These are phyloP conservation scores for Babyrousa celebensis DNA, from an alignment of 2,797 vertebrate species.

Conservation along the genomic window DNA sequence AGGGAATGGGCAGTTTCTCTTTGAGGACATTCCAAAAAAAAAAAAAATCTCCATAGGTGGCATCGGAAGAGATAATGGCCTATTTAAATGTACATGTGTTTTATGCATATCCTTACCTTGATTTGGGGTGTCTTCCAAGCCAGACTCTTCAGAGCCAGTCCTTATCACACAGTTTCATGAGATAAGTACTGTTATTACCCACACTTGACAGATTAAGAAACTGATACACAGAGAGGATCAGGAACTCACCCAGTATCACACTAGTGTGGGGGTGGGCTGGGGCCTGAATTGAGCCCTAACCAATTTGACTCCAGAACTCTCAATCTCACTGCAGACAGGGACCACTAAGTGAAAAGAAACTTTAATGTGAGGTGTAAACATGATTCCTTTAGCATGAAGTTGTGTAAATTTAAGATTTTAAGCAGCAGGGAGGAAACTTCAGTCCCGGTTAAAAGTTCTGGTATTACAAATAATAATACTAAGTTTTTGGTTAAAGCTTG, in stretches of 20 bases:
- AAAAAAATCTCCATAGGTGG: neutral
- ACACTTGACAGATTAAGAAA: slow-evolving; percentile 50
- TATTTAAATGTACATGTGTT: neutral
- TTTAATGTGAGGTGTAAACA: neutral
- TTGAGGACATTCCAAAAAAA: neutral
- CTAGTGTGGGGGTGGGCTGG: neutral
- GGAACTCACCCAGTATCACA: neutral
- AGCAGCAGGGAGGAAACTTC: slow-evolving; percentile 43
- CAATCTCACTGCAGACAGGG: neutral
- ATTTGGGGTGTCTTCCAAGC: neutral
- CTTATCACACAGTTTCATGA: neutral
- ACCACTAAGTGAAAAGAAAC: slow-evolving; percentile 1
- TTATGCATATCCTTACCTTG: neutral
- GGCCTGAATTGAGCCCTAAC: neutral
- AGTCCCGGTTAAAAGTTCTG: slow-evolving; percentile 52
- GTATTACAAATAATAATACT: neutral
- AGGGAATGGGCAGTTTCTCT: slow-evolving; percentile 16
- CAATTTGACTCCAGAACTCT: slow-evolving; percentile 16
- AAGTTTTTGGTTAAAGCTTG: slow-evolving; percentile 45
- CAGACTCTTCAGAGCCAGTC: neutral
- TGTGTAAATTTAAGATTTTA: slow-evolving; percentile 60
- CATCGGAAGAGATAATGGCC: slow-evolving; percentile 26
- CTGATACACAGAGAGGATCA: neutral
- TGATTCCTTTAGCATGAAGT: neutral
- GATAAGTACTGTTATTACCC: neutral